phyloP scores from a whole-genome alignment of 2,113 vertebrate species.

The Dissostichus mawsoni region DNA sequence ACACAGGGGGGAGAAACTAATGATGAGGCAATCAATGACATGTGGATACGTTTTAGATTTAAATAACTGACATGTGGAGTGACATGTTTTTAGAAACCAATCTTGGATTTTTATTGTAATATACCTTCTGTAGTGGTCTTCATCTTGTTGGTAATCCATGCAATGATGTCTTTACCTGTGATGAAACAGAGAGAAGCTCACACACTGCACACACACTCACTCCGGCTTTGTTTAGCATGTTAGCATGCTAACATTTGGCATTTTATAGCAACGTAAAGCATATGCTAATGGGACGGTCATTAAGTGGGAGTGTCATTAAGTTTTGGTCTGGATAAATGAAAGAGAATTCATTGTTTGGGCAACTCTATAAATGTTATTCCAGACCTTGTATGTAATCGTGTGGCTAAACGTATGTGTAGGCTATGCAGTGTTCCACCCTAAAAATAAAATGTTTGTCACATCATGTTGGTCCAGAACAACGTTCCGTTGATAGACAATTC shows the following conservation, averaged over 20 bases:
- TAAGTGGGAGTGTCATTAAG: no score
- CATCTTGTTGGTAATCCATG: conserved; percentile 82
- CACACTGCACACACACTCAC: not conserved
- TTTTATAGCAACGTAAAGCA: no score
- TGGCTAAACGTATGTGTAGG: not conserved
- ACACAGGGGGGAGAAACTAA: not conserved
- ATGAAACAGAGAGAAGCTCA: conserved; percentile 11
- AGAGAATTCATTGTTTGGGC: not conserved
- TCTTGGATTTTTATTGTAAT: not conserved
- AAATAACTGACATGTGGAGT: no score
- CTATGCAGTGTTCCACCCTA: not conserved
- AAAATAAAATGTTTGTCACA: not conserved
- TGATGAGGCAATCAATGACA: not conserved
- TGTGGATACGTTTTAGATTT: not conserved
- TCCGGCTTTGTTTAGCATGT: no score
- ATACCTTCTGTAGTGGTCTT: conserved; percentile 76
- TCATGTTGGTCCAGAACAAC: not conserved
- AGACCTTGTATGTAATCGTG: no score
- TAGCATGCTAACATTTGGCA: no score
- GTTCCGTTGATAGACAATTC: not conserved
- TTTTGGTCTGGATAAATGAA: no score
- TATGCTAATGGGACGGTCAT: no score
- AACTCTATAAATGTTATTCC: not conserved
- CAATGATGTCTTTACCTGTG: conserved; percentile 77
- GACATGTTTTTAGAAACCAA: no score